Evolutionary conservation across 2,888 invertebrate genomes (phyloP).

Genomic region (Julus scandinavius): DNA sequence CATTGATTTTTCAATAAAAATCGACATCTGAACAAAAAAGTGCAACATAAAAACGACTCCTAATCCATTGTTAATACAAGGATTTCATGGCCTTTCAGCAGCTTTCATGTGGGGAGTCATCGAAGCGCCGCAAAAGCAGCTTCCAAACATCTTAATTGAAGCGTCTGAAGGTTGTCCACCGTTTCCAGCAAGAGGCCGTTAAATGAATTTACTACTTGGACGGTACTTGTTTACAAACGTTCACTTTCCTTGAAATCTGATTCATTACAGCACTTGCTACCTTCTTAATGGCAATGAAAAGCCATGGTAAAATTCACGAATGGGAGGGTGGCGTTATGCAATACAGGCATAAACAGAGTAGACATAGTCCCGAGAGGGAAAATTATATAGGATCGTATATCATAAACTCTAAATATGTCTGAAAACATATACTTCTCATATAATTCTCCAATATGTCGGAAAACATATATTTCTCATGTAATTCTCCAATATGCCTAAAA

Average conservation of each 20-base stretch:
- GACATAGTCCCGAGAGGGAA: no score
- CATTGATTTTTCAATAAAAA: conserved; percentile 37
- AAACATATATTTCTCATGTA: no score
- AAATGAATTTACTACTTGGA: not conserved
- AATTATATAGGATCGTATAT: no score
- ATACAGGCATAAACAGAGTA: not conserved
- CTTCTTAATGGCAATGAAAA: not conserved
- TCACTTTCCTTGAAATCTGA: not conserved
- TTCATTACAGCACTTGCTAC: not conserved
- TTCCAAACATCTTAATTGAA: conserved; percentile 10
- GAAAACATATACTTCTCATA: no score
- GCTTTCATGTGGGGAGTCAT: not conserved
- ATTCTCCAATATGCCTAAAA: no score
- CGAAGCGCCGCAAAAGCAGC: not conserved
- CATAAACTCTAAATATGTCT: no score
- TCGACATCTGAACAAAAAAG: not conserved
- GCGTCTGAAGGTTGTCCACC: not conserved
- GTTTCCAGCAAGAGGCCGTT: not conserved
- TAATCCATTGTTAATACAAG: conserved; percentile 35
- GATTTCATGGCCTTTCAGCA: conserved; percentile 29
- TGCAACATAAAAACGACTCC: not conserved
- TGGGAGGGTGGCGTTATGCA: not conserved
- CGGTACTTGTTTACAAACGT: not conserved
- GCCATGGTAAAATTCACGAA: not conserved
- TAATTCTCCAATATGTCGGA: no score